Percentiles rank a stretch among this genome's conserved stretches.
Conservation (phyloP, 2,888 invertebrate genomes). For the Thymelicus acteon region DNA sequence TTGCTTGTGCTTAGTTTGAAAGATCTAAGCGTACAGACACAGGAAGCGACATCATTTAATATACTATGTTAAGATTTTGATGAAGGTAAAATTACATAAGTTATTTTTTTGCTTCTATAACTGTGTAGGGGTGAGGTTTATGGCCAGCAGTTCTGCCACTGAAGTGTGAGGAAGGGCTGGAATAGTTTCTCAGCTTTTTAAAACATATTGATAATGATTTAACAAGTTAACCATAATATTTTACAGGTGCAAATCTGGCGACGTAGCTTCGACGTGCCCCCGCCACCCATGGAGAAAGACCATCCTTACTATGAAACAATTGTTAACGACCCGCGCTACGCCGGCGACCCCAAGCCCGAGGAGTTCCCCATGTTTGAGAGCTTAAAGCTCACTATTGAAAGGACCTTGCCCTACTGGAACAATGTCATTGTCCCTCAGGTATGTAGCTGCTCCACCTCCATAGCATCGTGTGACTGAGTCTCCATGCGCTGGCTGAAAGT, state of each 20-base stretch:
- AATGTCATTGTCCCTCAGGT: constrained; percentile 90
- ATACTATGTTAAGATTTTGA: too few species aligned
- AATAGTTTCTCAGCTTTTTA: too few species aligned
- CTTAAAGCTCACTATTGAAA: constrained; percentile 91
- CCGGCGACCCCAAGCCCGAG: constrained; percentile 87
- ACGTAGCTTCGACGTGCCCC: constrained; percentile 92
- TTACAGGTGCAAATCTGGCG: constrained; percentile 92
- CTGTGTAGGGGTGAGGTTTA: too few species aligned
- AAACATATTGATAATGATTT: too few species aligned
- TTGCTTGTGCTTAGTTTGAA: too few species aligned
- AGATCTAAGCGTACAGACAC: too few species aligned
- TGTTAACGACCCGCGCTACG: constrained; percentile 90
- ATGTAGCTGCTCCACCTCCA: constrained; percentile 6
- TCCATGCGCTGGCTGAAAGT: too few species aligned
- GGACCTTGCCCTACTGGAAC: constrained; percentile 95
- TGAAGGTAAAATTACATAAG: too few species aligned
- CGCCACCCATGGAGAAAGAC: constrained; percentile 91
- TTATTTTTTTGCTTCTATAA: too few species aligned
- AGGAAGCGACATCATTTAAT: too few species aligned
- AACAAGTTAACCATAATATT: background rate
- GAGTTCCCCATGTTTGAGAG: constrained; percentile 94
- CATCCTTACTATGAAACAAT: constrained; percentile 91
- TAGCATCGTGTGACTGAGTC: background rate
- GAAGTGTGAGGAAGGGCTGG: too few species aligned
- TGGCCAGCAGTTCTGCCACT: too few species aligned